A percentile compares a stretch with the other conserved stretches of the same genome.
Evolutionary conservation across 2,797 vertebrate species (phyloP).

Genomic region (Dendrocincla tyrannina): DNA sequence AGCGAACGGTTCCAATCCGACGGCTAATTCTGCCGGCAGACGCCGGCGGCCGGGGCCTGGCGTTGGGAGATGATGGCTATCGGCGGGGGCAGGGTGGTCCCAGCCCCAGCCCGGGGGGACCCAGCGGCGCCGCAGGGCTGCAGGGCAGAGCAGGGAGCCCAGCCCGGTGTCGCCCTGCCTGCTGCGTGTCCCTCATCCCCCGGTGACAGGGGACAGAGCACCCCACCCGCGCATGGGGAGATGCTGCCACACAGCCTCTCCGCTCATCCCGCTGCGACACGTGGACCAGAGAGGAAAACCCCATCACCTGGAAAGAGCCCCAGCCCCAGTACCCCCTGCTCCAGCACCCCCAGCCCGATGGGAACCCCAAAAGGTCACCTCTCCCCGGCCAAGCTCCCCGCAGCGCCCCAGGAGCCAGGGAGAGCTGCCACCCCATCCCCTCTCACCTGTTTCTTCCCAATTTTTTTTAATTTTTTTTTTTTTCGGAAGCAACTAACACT

Average conservation of each 20-base stretch:
- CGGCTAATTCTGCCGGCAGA: constrained; percentile 38
- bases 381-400: neutral
- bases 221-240: neutral
- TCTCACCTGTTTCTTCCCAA: constrained; percentile 19
- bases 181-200: neutral
- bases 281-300: neutral
- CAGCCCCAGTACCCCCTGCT: fast-evolving
- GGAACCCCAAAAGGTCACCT: neutral
- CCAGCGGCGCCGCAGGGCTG: neutral
- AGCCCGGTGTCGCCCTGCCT: neutral
- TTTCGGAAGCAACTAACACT: constrained; percentile 1
- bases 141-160: neutral
- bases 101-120: neutral
- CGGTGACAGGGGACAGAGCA: neutral
- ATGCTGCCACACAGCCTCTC: neutral
- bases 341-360: neutral
- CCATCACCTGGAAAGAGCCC: neutral
- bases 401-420: neutral
- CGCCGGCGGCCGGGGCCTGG: constrained; percentile 1
- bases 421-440: neutral
- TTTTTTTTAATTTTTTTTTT: neutral
- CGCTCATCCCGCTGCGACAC: fast-evolving
- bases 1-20: constrained; percentile 34
- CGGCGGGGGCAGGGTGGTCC: neutral
- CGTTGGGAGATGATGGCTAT: neutral